These are phyloP conservation scores for Sternotherus odoratus DNA, from an alignment of 2,797 vertebrate genomes.

Conservation along the genomic window DNA sequence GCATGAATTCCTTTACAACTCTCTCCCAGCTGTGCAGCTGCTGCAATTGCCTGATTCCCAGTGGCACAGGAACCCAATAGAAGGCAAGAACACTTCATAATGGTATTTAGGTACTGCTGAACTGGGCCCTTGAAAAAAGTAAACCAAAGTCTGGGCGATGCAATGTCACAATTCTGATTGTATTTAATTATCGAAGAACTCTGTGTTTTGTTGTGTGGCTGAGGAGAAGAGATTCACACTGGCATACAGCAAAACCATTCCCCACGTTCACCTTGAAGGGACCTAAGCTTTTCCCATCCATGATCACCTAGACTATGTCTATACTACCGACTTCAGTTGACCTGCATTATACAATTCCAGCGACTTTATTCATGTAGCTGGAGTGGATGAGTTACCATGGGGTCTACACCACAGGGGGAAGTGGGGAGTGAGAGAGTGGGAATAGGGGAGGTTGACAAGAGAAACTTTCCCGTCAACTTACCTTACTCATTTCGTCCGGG, in stretches of 20 bases:
- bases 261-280: neutral
- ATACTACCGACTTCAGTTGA: no score
- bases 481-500: no score
- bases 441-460: no score
- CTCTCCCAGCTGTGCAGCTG: neutral
- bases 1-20: neutral
- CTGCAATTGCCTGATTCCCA: neutral
- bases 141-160: neutral
- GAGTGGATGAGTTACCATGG: no score
- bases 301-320: neutral
- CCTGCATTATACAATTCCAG: no score
- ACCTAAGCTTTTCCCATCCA: neutral
- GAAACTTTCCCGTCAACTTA: no score
- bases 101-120: neutral
- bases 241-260: neutral
- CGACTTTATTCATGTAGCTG: no score
- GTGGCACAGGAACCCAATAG: constrained; percentile 3
- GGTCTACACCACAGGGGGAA: no score
- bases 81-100: neutral
- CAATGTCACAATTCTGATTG: neutral
- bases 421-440: no score
- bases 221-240: neutral
- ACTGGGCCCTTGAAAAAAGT: neutral
- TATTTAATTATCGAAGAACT: neutral
- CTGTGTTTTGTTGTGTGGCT: neutral